Conservation (phyloP, 30 jellyfish, hydroid and myxozoan species). For the Cassiopea andromeda region DNA sequence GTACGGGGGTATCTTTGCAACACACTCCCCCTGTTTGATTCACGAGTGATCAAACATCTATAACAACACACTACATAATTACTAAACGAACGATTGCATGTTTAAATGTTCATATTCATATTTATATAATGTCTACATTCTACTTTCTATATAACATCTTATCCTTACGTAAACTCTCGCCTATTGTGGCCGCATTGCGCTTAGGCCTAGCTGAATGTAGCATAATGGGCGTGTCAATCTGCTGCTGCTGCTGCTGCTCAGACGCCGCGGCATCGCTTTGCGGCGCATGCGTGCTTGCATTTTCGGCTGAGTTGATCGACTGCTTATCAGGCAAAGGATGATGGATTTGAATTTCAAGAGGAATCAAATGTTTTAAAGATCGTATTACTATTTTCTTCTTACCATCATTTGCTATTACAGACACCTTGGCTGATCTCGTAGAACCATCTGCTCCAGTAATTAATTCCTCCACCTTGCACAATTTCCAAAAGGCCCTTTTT, state of each 20-base stretch:
- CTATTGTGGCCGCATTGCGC: too few species aligned
- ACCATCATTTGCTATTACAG: slow-evolving; percentile 19
- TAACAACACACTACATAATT: too few species aligned
- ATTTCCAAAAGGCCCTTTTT: slow-evolving; percentile 38
- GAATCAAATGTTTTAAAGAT: slow-evolving; percentile 33
- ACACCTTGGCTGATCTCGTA: slow-evolving; percentile 30
- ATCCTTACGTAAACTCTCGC: not conserved
- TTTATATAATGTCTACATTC: too few species aligned
- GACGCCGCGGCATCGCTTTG: not conserved
- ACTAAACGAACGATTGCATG: too few species aligned
- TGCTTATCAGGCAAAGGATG: slow-evolving; percentile 9
- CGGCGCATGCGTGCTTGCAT: slow-evolving; percentile 9
- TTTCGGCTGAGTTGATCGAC: slow-evolving; percentile 27
- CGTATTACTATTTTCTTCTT: slow-evolving; percentile 2
- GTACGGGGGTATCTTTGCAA: too few species aligned
- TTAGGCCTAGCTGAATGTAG: slow-evolving; percentile 18
- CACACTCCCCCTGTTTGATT: too few species aligned
- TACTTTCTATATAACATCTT: too few species aligned
- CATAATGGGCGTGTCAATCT: not conserved
- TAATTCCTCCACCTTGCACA: slow-evolving; percentile 28
- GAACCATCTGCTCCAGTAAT: slow-evolving; percentile 30
- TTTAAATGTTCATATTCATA: too few species aligned
- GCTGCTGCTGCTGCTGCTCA: slow-evolving; percentile 30
- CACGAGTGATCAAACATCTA: too few species aligned
- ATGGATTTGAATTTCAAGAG: not conserved